Conservation (phyloP, 2,113 vertebrate genomes). For the Formicarius rufipectus region DNA sequence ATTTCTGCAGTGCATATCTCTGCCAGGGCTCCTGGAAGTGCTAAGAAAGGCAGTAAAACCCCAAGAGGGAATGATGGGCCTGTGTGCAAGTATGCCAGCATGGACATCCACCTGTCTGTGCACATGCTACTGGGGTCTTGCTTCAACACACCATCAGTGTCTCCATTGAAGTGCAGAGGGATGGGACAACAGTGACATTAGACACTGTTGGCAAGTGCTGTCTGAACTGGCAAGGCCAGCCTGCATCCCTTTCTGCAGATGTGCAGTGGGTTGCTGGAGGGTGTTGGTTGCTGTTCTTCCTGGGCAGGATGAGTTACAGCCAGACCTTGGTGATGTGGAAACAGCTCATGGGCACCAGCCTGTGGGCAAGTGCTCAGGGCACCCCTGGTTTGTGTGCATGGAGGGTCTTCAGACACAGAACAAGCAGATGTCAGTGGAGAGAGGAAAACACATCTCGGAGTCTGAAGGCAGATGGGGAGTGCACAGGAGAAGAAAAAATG, state of each 20-base stretch:
- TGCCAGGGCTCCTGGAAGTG: neutral
- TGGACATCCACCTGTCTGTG: accelerated
- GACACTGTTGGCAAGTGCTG: neutral
- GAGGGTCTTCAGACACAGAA: neutral
- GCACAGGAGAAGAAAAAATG: neutral
- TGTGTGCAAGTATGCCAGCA: accelerated
- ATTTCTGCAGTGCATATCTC: neutral
- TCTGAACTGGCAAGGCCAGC: neutral
- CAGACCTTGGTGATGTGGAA: accelerated
- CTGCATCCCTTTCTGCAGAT: neutral
- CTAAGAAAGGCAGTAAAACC: neutral
- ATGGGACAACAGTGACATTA: neutral
- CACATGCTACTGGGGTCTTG: neutral
- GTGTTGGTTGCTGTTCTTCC: accelerated
- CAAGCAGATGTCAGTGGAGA: neutral
- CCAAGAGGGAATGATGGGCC: neutral
- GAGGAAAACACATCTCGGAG: neutral
- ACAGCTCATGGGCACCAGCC: neutral
- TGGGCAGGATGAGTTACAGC: neutral
- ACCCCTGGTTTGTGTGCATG: accelerated
- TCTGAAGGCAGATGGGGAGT: neutral
- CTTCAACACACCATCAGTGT: neutral
- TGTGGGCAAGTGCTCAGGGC: neutral
- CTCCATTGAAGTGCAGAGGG: neutral
- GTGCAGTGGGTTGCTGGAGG: neutral